Evolutionary conservation across 2,113 vertebrate species (phyloP).

Genomic region (Nyctereutes procyonoides): DNA sequence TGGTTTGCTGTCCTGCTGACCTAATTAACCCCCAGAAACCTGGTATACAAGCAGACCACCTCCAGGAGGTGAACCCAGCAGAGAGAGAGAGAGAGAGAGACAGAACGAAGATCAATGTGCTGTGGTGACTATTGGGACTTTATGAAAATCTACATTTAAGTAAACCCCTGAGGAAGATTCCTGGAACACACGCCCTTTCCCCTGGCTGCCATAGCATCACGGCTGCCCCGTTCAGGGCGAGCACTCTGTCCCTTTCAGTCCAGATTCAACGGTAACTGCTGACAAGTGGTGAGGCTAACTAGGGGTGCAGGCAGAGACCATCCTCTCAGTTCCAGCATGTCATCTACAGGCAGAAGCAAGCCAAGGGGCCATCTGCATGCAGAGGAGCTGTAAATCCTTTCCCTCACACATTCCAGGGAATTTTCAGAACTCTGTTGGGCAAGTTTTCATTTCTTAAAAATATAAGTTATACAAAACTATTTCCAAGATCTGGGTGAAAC

Average conservation of each 20-base stretch:
- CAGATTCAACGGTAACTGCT: background rate
- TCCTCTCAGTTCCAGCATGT: too few relatives aligned
- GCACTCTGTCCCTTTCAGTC: background rate
- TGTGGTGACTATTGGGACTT: background rate
- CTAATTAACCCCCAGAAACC: background rate
- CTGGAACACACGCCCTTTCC: background rate
- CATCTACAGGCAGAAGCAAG: background rate
- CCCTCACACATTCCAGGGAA: background rate
- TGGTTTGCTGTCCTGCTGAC: background rate
- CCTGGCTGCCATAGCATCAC: background rate
- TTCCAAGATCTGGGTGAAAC: background rate
- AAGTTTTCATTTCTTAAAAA: background rate
- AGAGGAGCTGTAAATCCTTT: background rate
- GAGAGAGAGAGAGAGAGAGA: too few relatives aligned
- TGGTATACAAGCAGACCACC: background rate
- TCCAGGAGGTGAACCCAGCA: background rate
- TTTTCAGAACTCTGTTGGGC: background rate
- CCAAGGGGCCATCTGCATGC: background rate
- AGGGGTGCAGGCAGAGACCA: background rate
- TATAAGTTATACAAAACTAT: background rate
- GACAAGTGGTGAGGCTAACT: background rate
- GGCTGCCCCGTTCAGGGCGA: background rate
- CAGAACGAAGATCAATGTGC: background rate
- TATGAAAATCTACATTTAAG: background rate
- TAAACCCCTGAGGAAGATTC: background rate